Percentiles rank a stretch among this genome's conserved stretches.
Conservation (phyloP, 2,797 vertebrate genomes). For the Pseudotriccus pelzelni region DNA sequence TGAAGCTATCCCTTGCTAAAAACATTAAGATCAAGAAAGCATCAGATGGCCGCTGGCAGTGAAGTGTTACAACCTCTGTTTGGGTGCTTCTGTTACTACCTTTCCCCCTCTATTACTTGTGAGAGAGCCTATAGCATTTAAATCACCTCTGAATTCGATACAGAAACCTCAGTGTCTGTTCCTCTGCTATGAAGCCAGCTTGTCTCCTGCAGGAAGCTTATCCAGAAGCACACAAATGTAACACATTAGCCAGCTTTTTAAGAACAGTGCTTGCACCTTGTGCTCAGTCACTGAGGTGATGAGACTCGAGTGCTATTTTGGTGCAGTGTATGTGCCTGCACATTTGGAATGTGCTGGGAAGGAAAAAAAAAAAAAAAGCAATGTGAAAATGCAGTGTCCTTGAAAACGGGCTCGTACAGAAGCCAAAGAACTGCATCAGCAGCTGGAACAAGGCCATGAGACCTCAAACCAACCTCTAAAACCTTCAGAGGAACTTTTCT, state of each 20-base stretch:
- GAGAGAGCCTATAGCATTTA: background rate
- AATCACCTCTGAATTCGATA: background rate
- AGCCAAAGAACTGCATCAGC: slow-evolving; percentile 45
- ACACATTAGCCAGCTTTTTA: background rate
- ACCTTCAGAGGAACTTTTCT: slow-evolving; percentile 43
- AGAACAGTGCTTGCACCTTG: background rate
- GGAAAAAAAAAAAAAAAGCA: background rate
- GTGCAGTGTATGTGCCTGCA: slow-evolving; percentile 5
- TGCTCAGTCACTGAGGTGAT: background rate
- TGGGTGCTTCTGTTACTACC: background rate
- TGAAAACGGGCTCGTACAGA: background rate
- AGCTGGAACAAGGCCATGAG: slow-evolving; percentile 57
- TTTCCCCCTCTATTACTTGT: background rate
- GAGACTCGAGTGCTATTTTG: background rate
- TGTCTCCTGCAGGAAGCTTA: background rate
- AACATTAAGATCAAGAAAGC: background rate
- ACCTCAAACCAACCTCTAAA: slow-evolving; percentile 44
- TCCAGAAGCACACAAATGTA: background rate
- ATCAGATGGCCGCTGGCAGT: background rate
- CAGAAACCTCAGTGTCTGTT: background rate
- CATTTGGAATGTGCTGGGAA: slow-evolving; percentile 2
- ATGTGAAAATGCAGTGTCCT: slow-evolving; percentile 41
- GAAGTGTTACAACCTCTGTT: background rate
- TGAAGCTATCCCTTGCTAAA: background rate
- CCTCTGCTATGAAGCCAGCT: background rate